phyloP scores from a whole-genome alignment of 2,888 invertebrate genomes.

The Germaria angustata region DNA sequence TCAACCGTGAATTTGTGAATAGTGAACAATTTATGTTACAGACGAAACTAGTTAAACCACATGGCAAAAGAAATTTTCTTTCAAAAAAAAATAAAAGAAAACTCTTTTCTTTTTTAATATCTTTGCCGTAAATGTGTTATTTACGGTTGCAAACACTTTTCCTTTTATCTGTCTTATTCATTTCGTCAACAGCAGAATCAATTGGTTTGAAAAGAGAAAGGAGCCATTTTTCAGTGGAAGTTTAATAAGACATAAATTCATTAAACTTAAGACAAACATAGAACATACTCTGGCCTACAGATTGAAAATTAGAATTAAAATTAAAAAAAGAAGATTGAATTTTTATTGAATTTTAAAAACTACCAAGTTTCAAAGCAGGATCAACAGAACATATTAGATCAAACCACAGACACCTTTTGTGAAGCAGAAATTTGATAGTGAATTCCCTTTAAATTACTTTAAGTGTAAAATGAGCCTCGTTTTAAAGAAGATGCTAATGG shows the following conservation, averaged over 20 bases:
- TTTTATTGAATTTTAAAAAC: too few species aligned
- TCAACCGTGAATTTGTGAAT: slow-evolving; percentile 54
- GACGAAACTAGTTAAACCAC: slow-evolving; percentile 75
- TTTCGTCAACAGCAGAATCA: neutral
- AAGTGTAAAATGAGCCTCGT: too few species aligned
- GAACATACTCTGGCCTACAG: too few species aligned
- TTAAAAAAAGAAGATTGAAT: too few species aligned
- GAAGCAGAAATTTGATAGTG: too few species aligned
- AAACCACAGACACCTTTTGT: too few species aligned
- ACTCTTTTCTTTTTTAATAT: slow-evolving; percentile 31
- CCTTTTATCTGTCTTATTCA: slow-evolving; percentile 69
- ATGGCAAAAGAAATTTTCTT: slow-evolving; percentile 71
- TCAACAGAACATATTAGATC: too few species aligned
- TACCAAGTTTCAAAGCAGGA: too few species aligned
- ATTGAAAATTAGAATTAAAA: too few species aligned
- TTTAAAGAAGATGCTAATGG: too few species aligned
- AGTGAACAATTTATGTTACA: slow-evolving; percentile 52
- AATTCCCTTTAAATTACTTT: too few species aligned
- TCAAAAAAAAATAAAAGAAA: slow-evolving; percentile 64
- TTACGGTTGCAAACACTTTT: slow-evolving; percentile 71
- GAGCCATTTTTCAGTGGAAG: neutral
- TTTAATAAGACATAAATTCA: neutral
- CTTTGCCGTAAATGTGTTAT: slow-evolving; percentile 50
- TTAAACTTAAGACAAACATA: neutral
- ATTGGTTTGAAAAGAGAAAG: neutral